Percentiles rank a stretch among this genome's conserved stretches.
Conservation (phyloP, 2,113 vertebrate genomes). For the Chelonoidis abingdonii region DNA sequence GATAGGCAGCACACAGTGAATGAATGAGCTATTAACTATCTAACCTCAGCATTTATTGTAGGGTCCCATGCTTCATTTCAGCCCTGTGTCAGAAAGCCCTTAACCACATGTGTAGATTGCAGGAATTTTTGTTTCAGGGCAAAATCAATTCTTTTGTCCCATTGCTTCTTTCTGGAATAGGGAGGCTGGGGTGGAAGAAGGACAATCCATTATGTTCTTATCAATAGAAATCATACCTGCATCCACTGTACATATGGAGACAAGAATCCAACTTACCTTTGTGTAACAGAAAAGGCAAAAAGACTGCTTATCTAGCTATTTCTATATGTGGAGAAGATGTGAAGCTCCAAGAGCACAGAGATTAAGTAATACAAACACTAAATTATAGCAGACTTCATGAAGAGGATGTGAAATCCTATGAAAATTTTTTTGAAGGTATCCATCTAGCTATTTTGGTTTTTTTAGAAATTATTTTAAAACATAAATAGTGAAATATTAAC, state of each 20-base stretch:
- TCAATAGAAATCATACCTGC: slow-evolving; percentile 34
- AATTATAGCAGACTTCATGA: background rate
- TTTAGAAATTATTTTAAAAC: background rate
- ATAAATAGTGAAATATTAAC: background rate
- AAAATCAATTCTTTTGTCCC: slow-evolving; percentile 16
- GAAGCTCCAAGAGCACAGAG: background rate
- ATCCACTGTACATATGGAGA: background rate
- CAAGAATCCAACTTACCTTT: slow-evolving; percentile 16
- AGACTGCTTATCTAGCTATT: background rate
- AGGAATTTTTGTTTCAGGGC: slow-evolving; percentile 14
- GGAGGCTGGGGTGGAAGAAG: slow-evolving; percentile 2
- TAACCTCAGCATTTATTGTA: slow-evolving; percentile 34
- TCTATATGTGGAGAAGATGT: background rate
- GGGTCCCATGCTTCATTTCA: slow-evolving; percentile 37
- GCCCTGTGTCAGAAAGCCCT: background rate
- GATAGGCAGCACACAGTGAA: accelerated
- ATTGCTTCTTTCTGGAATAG: slow-evolving; percentile 9
- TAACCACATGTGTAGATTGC: background rate
- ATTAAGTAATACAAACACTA: background rate
- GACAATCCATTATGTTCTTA: slow-evolving; percentile 54
- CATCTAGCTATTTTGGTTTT: slow-evolving; percentile 14
- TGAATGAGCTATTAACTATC: background rate
- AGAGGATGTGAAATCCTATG: background rate
- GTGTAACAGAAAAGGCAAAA: background rate
- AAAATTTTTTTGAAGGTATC: slow-evolving; percentile 10